Evolutionary conservation across 1,140 invertebrate species (phyloP).

Genomic region (Ostrea denselamellosa): DNA sequence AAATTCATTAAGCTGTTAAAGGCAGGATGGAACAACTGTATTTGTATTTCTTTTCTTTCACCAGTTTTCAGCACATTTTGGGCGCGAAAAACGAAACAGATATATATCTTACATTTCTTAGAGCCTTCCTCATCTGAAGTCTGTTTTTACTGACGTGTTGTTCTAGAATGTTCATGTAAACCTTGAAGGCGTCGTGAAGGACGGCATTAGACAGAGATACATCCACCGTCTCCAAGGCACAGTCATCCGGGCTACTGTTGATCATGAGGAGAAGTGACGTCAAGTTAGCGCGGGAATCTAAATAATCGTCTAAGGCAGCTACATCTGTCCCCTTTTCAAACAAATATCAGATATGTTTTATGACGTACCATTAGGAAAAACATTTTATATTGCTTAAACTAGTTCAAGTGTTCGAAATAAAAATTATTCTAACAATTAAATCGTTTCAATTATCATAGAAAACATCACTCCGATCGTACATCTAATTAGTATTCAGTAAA

Average conservation of each 20-base stretch:
- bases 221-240: slow-evolving; percentile 58
- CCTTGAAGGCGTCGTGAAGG: slow-evolving; percentile 63
- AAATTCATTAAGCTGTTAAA: not conserved
- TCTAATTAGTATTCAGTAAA: too few relatives aligned
- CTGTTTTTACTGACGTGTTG: slow-evolving; percentile 39
- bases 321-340: slow-evolving; percentile 64
- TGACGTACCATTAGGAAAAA: too few relatives aligned
- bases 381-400: too few relatives aligned
- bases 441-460: too few relatives aligned
- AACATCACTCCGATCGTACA: too few relatives aligned
- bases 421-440: too few relatives aligned
- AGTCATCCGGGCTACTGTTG: slow-evolving; percentile 62
- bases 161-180: slow-evolving; percentile 41
- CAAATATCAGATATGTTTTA: not conserved
- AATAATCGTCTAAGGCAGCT: slow-evolving; percentile 62
- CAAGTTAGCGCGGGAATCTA: slow-evolving; percentile 68
- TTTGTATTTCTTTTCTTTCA: not conserved
- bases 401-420: too few relatives aligned
- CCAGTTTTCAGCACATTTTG: not conserved
- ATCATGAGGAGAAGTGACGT: slow-evolving; percentile 69
- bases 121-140: slow-evolving; percentile 55
- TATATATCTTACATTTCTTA: slow-evolving; percentile 46
- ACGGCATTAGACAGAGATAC: slow-evolving; percentile 61
- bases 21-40: not conserved
- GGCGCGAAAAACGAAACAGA: not conserved